A percentile compares a stretch with the other conserved stretches of the same genome.
These are phyloP conservation scores for Pempheris klunzingeri DNA, from an alignment of 2,797 vertebrate species.

Conservation along the genomic window DNA sequence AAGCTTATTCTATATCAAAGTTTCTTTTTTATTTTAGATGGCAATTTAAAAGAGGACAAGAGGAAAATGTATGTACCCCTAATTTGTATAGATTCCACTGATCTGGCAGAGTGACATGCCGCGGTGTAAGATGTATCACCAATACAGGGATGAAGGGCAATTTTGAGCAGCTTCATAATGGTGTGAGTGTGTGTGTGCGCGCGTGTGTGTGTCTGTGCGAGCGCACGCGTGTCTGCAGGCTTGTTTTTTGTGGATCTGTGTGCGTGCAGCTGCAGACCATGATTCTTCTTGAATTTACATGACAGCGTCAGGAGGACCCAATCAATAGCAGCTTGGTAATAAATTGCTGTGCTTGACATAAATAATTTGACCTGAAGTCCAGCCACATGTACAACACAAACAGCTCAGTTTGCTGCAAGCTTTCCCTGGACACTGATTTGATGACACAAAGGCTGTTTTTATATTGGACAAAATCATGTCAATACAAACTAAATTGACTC, in stretches of 20 bases:
- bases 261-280: conserved; percentile 57
- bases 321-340: conserved; percentile 81
- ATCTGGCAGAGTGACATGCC: conserved; percentile 25
- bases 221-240: conserved; percentile 1
- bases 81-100: conserved; percentile 48
- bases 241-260: conserved; percentile 20
- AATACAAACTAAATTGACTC: conserved; percentile 46
- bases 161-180: conserved; percentile 38
- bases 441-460: conserved; percentile 55
- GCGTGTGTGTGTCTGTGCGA: neutral
- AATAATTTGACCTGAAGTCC: conserved; percentile 76
- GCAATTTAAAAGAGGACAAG: conserved; percentile 34
- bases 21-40: conserved; percentile 59
- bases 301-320: conserved; percentile 74
- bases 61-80: conserved; percentile 46
- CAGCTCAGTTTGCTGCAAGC: conserved; percentile 55
- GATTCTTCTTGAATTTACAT: conserved; percentile 79
- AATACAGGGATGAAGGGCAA: conserved; percentile 33
- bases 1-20: conserved; percentile 75
- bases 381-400: conserved; percentile 60
- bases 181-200: neutral
- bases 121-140: conserved; percentile 21
- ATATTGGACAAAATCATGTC: conserved; percentile 33
- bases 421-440: conserved; percentile 46
- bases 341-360: conserved; percentile 80